Evolutionary conservation across 2,888 invertebrate genomes (phyloP).

Genomic region (Polylopha cassiicola): DNA sequence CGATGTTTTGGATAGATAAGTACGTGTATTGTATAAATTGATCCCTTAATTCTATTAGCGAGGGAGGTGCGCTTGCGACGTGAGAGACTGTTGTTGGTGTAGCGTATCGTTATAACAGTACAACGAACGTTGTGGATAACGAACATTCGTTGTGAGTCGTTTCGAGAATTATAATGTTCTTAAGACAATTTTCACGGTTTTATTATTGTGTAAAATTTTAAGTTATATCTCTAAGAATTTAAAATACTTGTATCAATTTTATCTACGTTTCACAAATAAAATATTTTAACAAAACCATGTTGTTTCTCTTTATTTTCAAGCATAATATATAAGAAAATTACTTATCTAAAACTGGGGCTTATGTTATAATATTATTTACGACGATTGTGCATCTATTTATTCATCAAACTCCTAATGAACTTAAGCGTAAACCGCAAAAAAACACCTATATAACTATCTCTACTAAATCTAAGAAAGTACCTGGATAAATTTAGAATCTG

Average conservation of each 20-base stretch:
- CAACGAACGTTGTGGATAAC: slow-evolving; percentile 54
- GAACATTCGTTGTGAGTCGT: slow-evolving; percentile 55
- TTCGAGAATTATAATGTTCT: slow-evolving; percentile 46
- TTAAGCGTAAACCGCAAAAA: too few relatives aligned
- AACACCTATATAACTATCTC: too few relatives aligned
- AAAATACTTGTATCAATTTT: slow-evolving; percentile 77
- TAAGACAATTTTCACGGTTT: slow-evolving; percentile 72
- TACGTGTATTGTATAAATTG: slow-evolving; percentile 17
- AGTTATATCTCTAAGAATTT: slow-evolving; percentile 73
- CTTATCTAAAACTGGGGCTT: background rate
- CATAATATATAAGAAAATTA: background rate
- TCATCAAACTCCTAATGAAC: too few relatives aligned
- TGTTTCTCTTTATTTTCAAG: slow-evolving; percentile 30
- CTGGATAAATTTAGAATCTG: too few relatives aligned
- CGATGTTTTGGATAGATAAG: slow-evolving; percentile 50
- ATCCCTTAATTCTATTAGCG: slow-evolving; percentile 2
- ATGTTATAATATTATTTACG: too few relatives aligned
- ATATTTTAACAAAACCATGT: slow-evolving; percentile 70
- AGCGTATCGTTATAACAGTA: slow-evolving; percentile 25
- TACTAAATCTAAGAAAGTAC: too few relatives aligned
- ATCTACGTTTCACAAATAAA: slow-evolving; percentile 77
- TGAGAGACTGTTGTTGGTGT: slow-evolving; percentile 54
- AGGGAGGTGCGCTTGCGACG: slow-evolving; percentile 28
- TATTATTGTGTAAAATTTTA: slow-evolving; percentile 70
- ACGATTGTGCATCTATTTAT: too few relatives aligned